Conservation (phyloP, 2,888 invertebrate genomes). For the Flexamia atlantica region DNA sequence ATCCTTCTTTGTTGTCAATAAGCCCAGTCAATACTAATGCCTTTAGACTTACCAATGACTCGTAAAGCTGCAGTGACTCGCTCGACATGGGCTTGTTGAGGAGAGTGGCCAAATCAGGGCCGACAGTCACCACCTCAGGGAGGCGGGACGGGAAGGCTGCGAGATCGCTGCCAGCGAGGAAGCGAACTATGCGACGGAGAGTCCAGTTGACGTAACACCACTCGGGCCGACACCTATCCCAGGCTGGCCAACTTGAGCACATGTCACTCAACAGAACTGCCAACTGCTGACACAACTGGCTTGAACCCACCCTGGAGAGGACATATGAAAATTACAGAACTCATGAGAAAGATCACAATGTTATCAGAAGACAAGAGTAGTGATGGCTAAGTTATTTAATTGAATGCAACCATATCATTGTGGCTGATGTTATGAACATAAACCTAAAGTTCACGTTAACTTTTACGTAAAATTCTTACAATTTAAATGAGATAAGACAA, state of each 20-base stretch:
- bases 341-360: no score
- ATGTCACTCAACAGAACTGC: not conserved
- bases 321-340: not conserved
- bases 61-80: not conserved
- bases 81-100: not conserved
- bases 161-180: not conserved
- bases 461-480: no score
- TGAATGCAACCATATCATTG: no score
- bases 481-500: no score
- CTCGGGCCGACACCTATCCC: constrained; percentile 17
- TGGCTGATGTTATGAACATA: no score
- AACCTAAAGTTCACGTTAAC: no score
- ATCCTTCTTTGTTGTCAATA: no score
- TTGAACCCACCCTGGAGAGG: constrained; percentile 1
- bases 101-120: not conserved
- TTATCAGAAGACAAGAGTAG: no score
- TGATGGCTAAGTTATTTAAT: no score
- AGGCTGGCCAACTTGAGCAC: constrained; percentile 6
- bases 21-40: no score
- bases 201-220: constrained; percentile 33
- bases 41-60: not conserved
- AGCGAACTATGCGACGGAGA: not conserved
- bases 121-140: not conserved
- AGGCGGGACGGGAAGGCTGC: not conserved
- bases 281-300: constrained; percentile 8